Conservation (phyloP, 2,113 vertebrate genomes). For the Oreocharis arfaki region DNA sequence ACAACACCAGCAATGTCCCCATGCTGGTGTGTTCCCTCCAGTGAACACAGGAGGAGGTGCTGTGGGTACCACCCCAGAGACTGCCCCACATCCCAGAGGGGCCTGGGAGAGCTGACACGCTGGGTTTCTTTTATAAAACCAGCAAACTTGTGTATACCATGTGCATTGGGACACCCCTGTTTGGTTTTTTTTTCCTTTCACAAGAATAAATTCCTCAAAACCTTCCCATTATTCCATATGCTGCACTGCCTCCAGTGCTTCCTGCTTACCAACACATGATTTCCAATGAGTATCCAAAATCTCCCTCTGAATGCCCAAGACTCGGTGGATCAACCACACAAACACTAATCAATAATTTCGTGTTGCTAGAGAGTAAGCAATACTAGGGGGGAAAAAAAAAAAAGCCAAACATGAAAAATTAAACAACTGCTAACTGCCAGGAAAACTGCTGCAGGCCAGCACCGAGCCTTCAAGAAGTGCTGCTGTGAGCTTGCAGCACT, state of each 20-base stretch:
- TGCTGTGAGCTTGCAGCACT: background rate
- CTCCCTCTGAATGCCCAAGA: background rate
- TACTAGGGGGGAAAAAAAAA: background rate
- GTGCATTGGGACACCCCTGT: rapidly evolving
- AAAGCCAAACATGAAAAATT: background rate
- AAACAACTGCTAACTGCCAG: background rate
- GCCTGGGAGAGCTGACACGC: background rate
- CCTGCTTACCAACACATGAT: background rate
- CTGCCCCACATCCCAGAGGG: background rate
- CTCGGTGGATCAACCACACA: background rate
- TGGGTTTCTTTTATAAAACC: background rate
- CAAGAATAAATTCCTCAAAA: background rate
- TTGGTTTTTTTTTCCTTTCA: background rate
- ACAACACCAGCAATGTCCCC: rapidly evolving
- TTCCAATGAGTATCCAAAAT: background rate
- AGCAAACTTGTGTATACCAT: background rate
- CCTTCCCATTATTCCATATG: background rate
- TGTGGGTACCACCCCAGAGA: background rate
- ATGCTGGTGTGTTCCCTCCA: rapidly evolving
- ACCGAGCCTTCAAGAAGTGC: rapidly evolving
- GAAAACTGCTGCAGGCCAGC: background rate
- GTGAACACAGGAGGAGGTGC: background rate
- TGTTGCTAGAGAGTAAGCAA: background rate
- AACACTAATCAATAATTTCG: background rate
- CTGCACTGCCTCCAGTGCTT: background rate